These are phyloP conservation scores for Pinctada fucata DNA, from an alignment of 2,888 invertebrate species.

Conservation along the genomic window DNA sequence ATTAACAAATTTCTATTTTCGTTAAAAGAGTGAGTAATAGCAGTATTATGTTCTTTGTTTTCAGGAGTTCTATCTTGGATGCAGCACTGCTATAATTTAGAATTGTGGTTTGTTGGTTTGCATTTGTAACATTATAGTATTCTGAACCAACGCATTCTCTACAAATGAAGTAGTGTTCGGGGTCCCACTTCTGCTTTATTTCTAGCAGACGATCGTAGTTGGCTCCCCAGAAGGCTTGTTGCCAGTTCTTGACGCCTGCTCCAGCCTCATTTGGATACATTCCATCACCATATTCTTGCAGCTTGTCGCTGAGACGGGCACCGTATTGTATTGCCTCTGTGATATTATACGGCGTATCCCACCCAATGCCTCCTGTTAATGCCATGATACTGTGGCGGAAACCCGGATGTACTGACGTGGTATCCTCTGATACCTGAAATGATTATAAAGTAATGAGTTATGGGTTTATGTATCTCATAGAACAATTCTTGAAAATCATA, in stretches of 20 bases:
- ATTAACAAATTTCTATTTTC: too few species aligned
- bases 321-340: too few species aligned
- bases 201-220: constrained; percentile 53
- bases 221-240: constrained; percentile 58
- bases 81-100: too few species aligned
- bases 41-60: too few species aligned
- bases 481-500: too few species aligned
- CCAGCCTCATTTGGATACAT: constrained; percentile 58
- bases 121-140: background rate
- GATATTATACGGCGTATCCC: too few species aligned
- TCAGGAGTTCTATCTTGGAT: too few species aligned
- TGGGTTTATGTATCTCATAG: too few species aligned
- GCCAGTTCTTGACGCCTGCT: constrained; percentile 54
- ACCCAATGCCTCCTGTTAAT: background rate
- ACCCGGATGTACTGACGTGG: constrained; percentile 28
- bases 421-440: constrained; percentile 12
- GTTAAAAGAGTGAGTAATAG: too few species aligned
- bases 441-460: background rate
- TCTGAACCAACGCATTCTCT: constrained; percentile 62
- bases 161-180: constrained; percentile 59
- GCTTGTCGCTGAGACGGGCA: background rate
- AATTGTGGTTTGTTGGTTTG: too few species aligned
- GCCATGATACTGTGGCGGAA: constrained; percentile 15
- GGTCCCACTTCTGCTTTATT: constrained; percentile 57
- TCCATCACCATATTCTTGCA: constrained; percentile 45